Evolutionary conservation across 2,113 vertebrate genomes (phyloP), one percentile per base, ranked within the genome.

Genomic region (Micronycteris hirsuta): DNA sequence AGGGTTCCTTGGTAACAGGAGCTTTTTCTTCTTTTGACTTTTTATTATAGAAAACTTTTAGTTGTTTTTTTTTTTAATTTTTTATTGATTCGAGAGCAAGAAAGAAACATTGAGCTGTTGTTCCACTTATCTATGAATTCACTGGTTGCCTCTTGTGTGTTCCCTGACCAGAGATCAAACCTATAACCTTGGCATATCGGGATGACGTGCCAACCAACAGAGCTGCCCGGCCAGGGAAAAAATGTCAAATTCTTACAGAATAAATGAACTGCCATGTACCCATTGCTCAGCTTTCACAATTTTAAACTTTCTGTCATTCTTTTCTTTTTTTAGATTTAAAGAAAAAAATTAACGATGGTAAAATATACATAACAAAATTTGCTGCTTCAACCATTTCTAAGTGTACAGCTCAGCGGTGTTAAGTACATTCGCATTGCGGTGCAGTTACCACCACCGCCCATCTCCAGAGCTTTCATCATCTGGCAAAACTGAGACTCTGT

Each of bases 21-120:
- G 36, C 74, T 88, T 90, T 90, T 63, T 41, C 81, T 92, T 84
- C n/a, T n/a, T 93, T 83, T 71, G 36, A 47, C n/a, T 56, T 67
- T 82, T 89, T 47, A 52, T 49, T 90, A 87, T 15, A 63, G n/a
- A 92, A 95, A n/a, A n/a, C n/a, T n/a, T n/a, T n/a, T n/a, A n/a
- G n/a, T n/a, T n/a, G n/a, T n/a, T n/a, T n/a, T n/a, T n/a, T n/a
- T n/a, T n/a, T n/a, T n/a, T n/a, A n/a, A n/a, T n/a, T n/a, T n/a
- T n/a, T 63, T 31, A 63, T 63, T 63, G 26, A 31, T 14, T 15
- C 31, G 12, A 63, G 61, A 63, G 56, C 56, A 58, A 58, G 28
- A 31, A 28, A 31, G 61, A 63, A 63, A 63, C 61, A 63, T 63
- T 31, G 61, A 63, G 11, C 61, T 63, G 61, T 31, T 31, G 28